phyloP scores from a whole-genome alignment of 2,113 vertebrate genomes.

The Bujurquina vittata region DNA sequence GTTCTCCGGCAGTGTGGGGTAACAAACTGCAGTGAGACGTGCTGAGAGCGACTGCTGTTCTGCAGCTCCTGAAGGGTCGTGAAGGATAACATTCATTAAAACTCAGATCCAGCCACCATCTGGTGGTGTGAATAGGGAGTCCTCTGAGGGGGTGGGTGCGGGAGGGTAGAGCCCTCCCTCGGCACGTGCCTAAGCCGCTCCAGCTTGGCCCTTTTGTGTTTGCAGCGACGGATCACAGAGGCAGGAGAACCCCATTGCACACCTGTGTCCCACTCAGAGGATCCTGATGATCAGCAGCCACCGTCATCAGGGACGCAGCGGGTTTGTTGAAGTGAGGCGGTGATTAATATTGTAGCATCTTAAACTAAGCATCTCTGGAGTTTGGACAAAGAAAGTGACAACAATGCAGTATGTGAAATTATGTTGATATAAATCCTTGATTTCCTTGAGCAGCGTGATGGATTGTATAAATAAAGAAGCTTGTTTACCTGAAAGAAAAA shows the following conservation, averaged over 20 bases:
- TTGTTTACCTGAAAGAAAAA: not conserved
- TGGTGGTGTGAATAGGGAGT: slow-evolving; percentile 74
- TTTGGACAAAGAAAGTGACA: not conserved
- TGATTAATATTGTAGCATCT: not conserved
- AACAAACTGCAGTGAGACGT: slow-evolving; percentile 43
- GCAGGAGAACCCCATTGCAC: slow-evolving; percentile 51
- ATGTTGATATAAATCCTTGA: not conserved
- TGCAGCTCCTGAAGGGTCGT: slow-evolving; percentile 36
- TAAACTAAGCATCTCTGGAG: not conserved
- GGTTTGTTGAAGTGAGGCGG: not conserved
- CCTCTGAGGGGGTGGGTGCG: slow-evolving; percentile 33
- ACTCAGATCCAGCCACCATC: slow-evolving; percentile 76
- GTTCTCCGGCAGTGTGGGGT: slow-evolving; percentile 14
- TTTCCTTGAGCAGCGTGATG: not conserved
- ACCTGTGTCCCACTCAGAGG: slow-evolving; percentile 71
- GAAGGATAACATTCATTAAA: slow-evolving; percentile 76
- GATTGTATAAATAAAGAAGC: not conserved
- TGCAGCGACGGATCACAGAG: slow-evolving; percentile 52
- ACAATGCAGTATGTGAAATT: not conserved
- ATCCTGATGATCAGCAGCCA: slow-evolving; percentile 25
- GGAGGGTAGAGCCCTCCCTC: slow-evolving; percentile 58
- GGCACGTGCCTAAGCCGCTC: slow-evolving; percentile 74
- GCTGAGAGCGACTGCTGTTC: slow-evolving; percentile 40
- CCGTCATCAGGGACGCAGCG: slow-evolving; percentile 15
- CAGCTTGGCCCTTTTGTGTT: slow-evolving; percentile 58